Percentiles rank a stretch among this genome's conserved stretches.
These are phyloP conservation scores for Chirona hameri DNA, from an alignment of 2,888 invertebrate genomes.

Conservation along the genomic window DNA sequence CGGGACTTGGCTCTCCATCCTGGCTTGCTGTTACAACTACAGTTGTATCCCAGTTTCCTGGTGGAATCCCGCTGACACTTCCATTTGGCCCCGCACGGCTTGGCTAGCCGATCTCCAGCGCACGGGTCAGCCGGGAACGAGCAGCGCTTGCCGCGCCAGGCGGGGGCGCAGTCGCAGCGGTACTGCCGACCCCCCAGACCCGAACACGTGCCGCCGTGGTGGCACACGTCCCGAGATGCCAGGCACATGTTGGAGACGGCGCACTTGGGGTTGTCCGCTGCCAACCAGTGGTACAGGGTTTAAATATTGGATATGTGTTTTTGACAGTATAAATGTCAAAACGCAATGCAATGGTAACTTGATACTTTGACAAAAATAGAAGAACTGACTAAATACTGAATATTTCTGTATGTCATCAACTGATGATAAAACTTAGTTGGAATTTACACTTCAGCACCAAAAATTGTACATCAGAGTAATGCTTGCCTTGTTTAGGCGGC, in stretches of 20 bases:
- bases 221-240: not conserved
- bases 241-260: not conserved
- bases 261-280: not conserved
- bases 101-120: not conserved
- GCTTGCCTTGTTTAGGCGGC: no score
- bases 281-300: not conserved
- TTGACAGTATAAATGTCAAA: no score
- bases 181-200: not conserved
- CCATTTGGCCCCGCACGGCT: not conserved
- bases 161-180: not conserved
- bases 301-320: no score
- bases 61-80: not conserved
- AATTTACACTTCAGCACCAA: no score
- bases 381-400: no score
- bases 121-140: not conserved
- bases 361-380: no score
- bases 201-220: constrained; percentile 22
- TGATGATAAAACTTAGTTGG: no score
- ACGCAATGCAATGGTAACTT: no score
- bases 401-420: no score
- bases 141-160: constrained; percentile 2
- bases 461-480: no score
- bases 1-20: constrained; percentile 13
- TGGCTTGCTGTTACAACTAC: constrained; percentile 1
- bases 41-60: not conserved